Percentiles rank a stretch among this genome's conserved stretches.
These are phyloP conservation scores for Leptothorax acervorum DNA, from an alignment of 2,888 invertebrate genomes.

Conservation along the genomic window DNA sequence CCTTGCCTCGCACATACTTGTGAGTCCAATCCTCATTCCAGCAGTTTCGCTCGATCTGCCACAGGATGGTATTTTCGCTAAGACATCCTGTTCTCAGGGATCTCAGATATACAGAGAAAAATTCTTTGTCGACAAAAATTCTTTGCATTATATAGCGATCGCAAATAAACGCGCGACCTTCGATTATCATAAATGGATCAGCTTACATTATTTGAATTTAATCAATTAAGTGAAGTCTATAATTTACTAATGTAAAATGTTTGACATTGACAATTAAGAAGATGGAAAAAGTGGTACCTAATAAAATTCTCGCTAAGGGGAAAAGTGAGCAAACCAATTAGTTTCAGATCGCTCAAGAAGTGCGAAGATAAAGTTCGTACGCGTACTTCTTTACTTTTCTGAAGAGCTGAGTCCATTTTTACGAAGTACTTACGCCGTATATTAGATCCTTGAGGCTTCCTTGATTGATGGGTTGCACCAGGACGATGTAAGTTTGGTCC, in stretches of 20 bases:
- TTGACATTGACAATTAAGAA: neutral
- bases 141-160: neutral
- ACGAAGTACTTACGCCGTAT: constrained; percentile 89
- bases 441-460: constrained; percentile 97
- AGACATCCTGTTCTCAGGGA: neutral
- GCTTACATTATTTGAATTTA: neutral
- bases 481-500: constrained; percentile 88
- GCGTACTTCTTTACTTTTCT: neutral
- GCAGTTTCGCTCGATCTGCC: constrained; percentile 86
- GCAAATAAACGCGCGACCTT: neutral
- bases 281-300: neutral
- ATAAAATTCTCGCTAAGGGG: neutral
- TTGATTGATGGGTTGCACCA: constrained; percentile 94
- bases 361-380: neutral
- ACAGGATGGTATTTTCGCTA: neutral
- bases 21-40: constrained; percentile 93
- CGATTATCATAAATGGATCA: neutral
- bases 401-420: neutral
- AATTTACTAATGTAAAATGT: neutral
- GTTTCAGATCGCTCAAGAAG: neutral
- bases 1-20: constrained; percentile 91
- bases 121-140: neutral
- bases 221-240: neutral
- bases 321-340: neutral
- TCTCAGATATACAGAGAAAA: neutral